Base-by-base conservation (phyloP, 92 coral and sea anemone genomes). In the Parazoanthus swiftii region DNA sequence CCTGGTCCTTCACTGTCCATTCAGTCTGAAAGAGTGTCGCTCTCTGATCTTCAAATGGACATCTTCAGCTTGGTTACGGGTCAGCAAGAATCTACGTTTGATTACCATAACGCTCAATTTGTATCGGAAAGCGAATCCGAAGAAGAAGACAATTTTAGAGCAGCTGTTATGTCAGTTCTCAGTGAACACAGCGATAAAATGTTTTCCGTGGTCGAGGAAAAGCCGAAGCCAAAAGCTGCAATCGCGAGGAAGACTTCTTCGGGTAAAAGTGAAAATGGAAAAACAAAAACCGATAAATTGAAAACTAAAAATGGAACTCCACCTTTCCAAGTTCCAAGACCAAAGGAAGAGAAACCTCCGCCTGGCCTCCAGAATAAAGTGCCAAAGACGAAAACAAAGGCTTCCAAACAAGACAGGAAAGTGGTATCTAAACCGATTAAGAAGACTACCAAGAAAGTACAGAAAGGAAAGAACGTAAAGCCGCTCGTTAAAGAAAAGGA, bases 261-360 rank as follows among this genome's bases (percentile, higher is more conserved):
- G 21, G 88, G 80, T 26, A 91, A 89, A 77, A 89, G 82, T 44
- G 93, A 74, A 21, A 86, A 79, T 54, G 43, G 66, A 11, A 83
- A 77, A 48, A 77, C 88, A 5, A 67, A 80, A 18, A 88, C 73
- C 44, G 79, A 44, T 10, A 85, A 80, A 50, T 48, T 37, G 65
- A 85, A 90, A 38, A 26, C 68, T 9, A 92, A 86, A 36, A 85
- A 39, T n/a, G 80, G 74, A 74, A 70, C 94, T 20, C 94, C 94
- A 0, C 98, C 98, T 20, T 95, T 95, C 85, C 94, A 93, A 77
- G 95, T 95, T 58, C 92, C 94, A 48, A 90, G 91, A 54, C 98
- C 98, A 6, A 85, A 29, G 58, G 92, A 88, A 7, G 89, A 94
- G 43, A 95, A 95, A 51, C 93, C 96, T 11, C 98, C 96, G 0